Evolutionary conservation across 1,140 invertebrate species (phyloP), one percentile per base, ranked within the genome.

Genomic region (Bombus waltoni): DNA sequence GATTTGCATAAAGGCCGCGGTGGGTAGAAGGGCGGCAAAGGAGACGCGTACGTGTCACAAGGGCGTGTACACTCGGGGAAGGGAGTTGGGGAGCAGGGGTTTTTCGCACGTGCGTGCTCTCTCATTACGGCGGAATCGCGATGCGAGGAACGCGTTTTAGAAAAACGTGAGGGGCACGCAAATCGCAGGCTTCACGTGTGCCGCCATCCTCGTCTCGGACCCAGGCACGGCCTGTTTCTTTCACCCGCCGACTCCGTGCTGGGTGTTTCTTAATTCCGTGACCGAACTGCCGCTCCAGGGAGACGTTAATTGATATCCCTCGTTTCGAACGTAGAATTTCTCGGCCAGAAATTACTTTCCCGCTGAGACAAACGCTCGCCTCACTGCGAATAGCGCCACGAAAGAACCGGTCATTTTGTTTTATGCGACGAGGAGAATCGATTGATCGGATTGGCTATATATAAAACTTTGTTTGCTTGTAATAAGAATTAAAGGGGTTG

Each of bases 81-180:
- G 42, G 35, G 53, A 35, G 40, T 59, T 59, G 38, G 32, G 65
- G 72, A 82, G 87, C 90, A 87, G 89, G 83, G 74, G 89, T 68
- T 81, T 87, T 92, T 89, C 83, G 91, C 88, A 91, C 90, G 90
- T 91, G 92, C 91, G 91, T 93, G 91, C 90, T 93, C 93, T 94
- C 93, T 94, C 93, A 94, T 94, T 94, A 94, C 87, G 88, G 62
- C 84, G 86, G 89, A 90, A 94, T 94, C 90, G 91, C 91, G 90
- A 94, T 93, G 93, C 93, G 89, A 81, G 91, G 90, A 88, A 88
- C 88, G 92, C 92, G 91, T 77, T 84, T 74, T 68, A 90, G 91
- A 94, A 93, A 94, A 94, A 94, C 93, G 93, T 94, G 92, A 94
- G 92, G 87, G 84, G 93, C 91, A 87, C 93, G 90, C 92, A 94